Evolutionary conservation across 2,797 vertebrate species (phyloP).

Genomic region (Amazona finschi): DNA sequence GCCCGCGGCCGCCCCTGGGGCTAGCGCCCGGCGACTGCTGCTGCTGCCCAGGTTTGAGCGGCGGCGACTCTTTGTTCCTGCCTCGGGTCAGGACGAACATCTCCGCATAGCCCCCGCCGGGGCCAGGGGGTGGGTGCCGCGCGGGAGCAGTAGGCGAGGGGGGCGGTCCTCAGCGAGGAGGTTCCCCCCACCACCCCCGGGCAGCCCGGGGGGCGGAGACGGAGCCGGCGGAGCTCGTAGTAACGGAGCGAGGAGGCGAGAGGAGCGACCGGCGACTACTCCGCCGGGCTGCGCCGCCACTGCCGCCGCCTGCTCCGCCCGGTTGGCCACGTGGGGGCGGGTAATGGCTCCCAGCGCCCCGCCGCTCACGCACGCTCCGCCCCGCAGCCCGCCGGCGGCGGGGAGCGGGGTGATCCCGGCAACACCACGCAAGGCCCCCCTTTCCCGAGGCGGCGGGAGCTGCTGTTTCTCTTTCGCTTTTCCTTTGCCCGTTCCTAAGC

Average conservation of each 20-base stretch:
- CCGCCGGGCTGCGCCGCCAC: background rate
- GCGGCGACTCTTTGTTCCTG: conserved; percentile 36
- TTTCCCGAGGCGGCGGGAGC: background rate
- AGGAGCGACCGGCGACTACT: background rate
- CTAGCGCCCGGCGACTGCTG: too few species aligned
- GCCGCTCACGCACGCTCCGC: background rate
- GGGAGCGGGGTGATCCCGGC: background rate
- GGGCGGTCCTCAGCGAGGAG: background rate
- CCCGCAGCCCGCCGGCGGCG: background rate
- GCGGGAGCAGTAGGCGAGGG: background rate
- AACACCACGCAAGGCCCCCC: too few species aligned
- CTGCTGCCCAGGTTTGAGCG: conserved; percentile 47
- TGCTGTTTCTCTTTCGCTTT: background rate
- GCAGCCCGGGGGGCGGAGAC: conserved; percentile 9
- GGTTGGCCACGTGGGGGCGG: background rate
- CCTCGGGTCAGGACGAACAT: conserved; percentile 62
- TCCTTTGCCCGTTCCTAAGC: background rate
- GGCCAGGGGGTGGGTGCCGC: background rate
- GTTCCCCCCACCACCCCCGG: background rate
- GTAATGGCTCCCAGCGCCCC: background rate
- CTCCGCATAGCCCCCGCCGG: conserved; percentile 12
- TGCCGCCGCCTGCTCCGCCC: background rate
- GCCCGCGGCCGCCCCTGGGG: too few species aligned
- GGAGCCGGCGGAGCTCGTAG: background rate
- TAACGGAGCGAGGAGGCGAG: background rate